Evolutionary conservation across 2,888 invertebrate genomes (phyloP).

Genomic region (Pinctada fucata): DNA sequence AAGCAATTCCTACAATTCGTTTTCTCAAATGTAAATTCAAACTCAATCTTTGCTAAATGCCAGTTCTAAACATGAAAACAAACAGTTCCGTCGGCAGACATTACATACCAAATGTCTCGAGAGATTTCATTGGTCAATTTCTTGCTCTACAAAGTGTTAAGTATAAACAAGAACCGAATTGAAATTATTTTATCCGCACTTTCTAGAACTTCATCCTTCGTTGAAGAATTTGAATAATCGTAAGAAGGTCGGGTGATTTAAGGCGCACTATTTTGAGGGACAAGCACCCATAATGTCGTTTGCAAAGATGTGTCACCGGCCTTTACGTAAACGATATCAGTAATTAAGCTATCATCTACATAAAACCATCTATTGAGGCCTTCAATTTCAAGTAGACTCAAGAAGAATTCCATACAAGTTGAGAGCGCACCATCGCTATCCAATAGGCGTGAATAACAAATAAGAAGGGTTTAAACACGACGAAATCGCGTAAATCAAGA

Average conservation of each 20-base stretch:
- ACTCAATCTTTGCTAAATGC: background rate
- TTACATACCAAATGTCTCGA: background rate
- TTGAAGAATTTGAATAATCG: too few species aligned
- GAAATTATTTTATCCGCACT: too few species aligned
- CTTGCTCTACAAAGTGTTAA: too few species aligned
- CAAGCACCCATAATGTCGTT: too few species aligned
- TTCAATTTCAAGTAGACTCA: background rate
- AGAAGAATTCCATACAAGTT: background rate
- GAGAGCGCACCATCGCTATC: background rate
- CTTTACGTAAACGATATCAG: background rate
- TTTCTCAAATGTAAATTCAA: background rate
- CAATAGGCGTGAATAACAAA: background rate
- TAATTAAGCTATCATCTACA: background rate
- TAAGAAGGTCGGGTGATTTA: too few species aligned
- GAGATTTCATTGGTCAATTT: background rate
- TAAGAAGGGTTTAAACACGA: background rate
- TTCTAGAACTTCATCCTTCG: too few species aligned
- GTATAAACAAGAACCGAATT: too few species aligned
- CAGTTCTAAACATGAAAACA: background rate
- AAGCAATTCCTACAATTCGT: background rate
- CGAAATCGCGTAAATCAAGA: background rate
- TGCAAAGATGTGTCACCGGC: background rate
- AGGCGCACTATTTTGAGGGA: too few species aligned
- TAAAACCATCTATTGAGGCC: background rate
- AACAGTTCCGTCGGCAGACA: background rate